These are phyloP conservation scores for Crotalus viridis DNA, from an alignment of 2,113 vertebrate genomes.

Conservation along the genomic window DNA sequence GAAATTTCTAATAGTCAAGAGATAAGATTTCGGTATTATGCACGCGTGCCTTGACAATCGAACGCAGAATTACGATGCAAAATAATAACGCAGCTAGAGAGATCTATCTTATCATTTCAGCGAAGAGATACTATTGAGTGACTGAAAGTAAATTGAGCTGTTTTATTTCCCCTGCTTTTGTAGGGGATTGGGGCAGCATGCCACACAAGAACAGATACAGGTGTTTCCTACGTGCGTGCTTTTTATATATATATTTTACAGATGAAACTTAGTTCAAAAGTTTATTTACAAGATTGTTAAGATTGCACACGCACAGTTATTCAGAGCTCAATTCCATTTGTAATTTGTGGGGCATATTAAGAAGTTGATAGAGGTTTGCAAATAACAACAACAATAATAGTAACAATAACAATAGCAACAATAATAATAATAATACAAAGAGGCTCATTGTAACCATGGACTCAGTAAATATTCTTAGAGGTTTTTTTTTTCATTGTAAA, in stretches of 20 bases:
- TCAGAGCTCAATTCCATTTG: neutral
- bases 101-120: neutral
- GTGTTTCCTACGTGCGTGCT: no score
- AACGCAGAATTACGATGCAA: neutral
- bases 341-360: neutral
- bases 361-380: neutral
- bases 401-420: neutral
- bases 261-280: neutral
- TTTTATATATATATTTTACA: no score
- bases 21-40: neutral
- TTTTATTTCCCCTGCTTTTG: neutral
- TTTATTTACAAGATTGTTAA: neutral
- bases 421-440: no score
- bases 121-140: neutral
- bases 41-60: neutral
- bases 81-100: neutral
- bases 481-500: neutral
- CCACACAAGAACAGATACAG: neutral
- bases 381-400: neutral
- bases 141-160: neutral
- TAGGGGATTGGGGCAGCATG: neutral
- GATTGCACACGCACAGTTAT: neutral
- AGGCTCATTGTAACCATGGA: neutral
- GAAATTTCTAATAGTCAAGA: neutral
- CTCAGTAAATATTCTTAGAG: neutral